phyloP scores from a whole-genome alignment of 1,140 invertebrate species.

The Brachionus manjavacas region DNA sequence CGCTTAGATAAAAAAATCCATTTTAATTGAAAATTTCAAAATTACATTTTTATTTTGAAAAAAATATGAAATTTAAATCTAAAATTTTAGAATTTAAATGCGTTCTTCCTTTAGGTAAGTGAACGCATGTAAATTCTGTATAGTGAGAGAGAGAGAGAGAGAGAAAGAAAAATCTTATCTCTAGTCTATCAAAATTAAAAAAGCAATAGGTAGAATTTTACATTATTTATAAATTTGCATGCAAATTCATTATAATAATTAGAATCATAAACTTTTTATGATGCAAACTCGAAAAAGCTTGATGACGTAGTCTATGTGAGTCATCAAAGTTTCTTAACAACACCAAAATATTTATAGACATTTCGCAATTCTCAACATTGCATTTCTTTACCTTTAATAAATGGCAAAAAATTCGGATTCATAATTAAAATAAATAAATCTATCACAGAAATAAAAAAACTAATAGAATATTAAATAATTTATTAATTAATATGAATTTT shows the following conservation, averaged over 20 bases:
- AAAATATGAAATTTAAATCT: neutral
- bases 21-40: slow-evolving; percentile 31
- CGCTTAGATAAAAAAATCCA: neutral
- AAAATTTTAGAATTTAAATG: neutral
- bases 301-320: neutral
- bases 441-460: too few relatives aligned
- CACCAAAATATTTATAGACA: neutral
- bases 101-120: neutral
- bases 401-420: too few relatives aligned
- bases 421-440: too few relatives aligned
- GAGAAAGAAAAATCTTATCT: slow-evolving; percentile 9
- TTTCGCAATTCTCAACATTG: neutral
- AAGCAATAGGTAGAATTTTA: slow-evolving; percentile 6
- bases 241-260: slow-evolving; percentile 27
- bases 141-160: neutral
- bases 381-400: neutral
- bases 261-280: slow-evolving; percentile 23
- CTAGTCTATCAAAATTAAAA: neutral
- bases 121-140: neutral
- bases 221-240: neutral
- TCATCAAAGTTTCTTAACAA: neutral
- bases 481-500: too few relatives aligned
- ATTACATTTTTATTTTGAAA: neutral
- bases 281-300: slow-evolving; percentile 10
- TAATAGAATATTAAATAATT: too few relatives aligned